A percentile compares a stretch with the other conserved stretches of the same genome.
These are phyloP conservation scores for Grantiella picta DNA, from an alignment of 2,113 vertebrate genomes.

Conservation along the genomic window DNA sequence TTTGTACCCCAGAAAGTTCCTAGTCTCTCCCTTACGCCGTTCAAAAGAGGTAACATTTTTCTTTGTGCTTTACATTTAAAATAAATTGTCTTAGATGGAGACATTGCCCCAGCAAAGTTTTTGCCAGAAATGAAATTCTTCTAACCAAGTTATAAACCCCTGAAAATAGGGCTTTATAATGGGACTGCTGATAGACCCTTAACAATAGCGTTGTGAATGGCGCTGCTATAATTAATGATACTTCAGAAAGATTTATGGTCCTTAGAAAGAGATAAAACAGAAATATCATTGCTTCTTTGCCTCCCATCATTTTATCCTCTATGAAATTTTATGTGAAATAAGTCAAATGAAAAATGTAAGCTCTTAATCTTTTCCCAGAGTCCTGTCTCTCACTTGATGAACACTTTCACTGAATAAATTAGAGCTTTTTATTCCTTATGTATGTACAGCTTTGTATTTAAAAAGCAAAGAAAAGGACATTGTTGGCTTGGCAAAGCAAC, in stretches of 20 bases:
- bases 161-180: slow-evolving; percentile 39
- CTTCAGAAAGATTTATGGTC: slow-evolving; percentile 71
- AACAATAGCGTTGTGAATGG: slow-evolving; percentile 58
- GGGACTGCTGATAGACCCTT: slow-evolving; percentile 47
- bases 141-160: slow-evolving; percentile 39
- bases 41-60: neutral
- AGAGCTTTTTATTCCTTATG: slow-evolving; percentile 53
- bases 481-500: neutral
- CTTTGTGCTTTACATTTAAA: neutral
- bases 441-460: slow-evolving; percentile 53
- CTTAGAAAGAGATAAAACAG: slow-evolving; percentile 71
- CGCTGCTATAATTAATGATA: slow-evolving; percentile 68
- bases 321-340: slow-evolving; percentile 76
- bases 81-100: slow-evolving; percentile 5
- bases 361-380: slow-evolving; percentile 72
- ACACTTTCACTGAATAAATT: slow-evolving; percentile 67
- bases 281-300: slow-evolving; percentile 69
- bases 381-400: slow-evolving; percentile 67
- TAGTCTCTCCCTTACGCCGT: neutral
- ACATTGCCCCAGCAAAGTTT: slow-evolving; percentile 23
- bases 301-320: slow-evolving; percentile 69
- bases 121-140: slow-evolving; percentile 45
- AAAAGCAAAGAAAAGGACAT: slow-evolving; percentile 32
- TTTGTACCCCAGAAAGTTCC: slow-evolving; percentile 8
- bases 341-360: slow-evolving; percentile 75